These are phyloP conservation scores for Harpagoxenus sublaevis DNA, from an alignment of 2,888 invertebrate genomes.

Conservation along the genomic window DNA sequence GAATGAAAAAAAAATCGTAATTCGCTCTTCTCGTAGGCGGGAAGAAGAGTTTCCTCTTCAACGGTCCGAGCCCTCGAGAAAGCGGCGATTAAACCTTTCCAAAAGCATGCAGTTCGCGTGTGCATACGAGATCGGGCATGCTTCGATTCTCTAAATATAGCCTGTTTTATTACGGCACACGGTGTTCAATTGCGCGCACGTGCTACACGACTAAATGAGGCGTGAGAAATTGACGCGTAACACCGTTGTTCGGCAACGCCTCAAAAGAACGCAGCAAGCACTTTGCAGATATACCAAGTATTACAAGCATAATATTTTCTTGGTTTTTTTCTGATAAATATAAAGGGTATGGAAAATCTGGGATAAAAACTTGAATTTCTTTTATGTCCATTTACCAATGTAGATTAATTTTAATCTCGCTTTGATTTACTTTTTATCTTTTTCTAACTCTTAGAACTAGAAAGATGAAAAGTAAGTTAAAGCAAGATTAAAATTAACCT, in stretches of 20 bases:
- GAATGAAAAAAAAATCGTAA: not conserved
- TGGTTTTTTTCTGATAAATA: too few relatives aligned
- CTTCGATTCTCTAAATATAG: slow-evolving; percentile 52
- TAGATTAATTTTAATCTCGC: too few relatives aligned
- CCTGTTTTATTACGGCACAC: slow-evolving; percentile 6
- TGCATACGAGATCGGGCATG: slow-evolving; percentile 13
- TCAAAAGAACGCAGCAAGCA: not conserved
- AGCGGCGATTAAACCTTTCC: slow-evolving; percentile 18
- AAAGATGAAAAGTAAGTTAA: too few relatives aligned
- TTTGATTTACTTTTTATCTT: too few relatives aligned
- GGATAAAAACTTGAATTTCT: too few relatives aligned
- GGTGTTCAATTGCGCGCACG: slow-evolving; percentile 47
- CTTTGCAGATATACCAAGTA: not conserved
- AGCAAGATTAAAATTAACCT: too few relatives aligned
- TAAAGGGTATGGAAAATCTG: too few relatives aligned
- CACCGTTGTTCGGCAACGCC: not conserved
- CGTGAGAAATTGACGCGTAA: slow-evolving; percentile 17
- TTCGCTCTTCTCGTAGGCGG: not conserved
- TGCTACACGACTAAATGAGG: slow-evolving; percentile 32
- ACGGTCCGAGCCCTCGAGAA: not conserved
- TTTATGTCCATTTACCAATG: too few relatives aligned
- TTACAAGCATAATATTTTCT: not conserved
- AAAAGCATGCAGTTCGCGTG: slow-evolving; percentile 27
- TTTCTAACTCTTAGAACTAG: too few relatives aligned
- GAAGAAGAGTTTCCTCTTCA: not conserved